Evolutionary conservation across 2,113 vertebrate genomes (phyloP).

Genomic region (Malurus elegans): DNA sequence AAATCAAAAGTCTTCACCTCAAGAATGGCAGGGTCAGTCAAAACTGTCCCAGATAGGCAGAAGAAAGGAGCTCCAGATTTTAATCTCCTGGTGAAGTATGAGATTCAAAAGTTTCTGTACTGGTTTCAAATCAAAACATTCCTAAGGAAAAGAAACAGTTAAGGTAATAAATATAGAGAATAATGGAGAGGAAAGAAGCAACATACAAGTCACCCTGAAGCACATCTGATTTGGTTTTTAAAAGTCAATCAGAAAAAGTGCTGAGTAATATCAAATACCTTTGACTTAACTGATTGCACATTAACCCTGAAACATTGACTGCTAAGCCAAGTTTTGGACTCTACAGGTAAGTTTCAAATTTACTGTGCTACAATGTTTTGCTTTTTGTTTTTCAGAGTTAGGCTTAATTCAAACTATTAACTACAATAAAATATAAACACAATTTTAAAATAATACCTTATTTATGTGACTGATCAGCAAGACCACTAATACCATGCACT

Average conservation of each 20-base stretch:
- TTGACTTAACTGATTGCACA: neutral
- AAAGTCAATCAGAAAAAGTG: neutral
- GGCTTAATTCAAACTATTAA: neutral
- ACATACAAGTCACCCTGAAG: neutral
- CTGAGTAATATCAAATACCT: neutral
- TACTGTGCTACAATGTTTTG: neutral
- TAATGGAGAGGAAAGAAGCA: neutral
- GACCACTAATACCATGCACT: neutral
- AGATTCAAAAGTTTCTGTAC: neutral
- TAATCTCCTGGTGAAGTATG: neutral
- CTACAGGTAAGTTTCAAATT: neutral
- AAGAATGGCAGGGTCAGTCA: neutral
- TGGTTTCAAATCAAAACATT: neutral
- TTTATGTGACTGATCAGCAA: neutral
- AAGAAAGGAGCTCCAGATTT: neutral
- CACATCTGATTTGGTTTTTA: neutral
- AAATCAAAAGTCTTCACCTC: neutral
- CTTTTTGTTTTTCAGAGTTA: neutral
- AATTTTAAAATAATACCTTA: neutral
- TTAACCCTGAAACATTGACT: neutral
- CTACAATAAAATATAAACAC: neutral
- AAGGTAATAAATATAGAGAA: neutral
- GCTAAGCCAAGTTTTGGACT: neutral
- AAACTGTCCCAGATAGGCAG: neutral
- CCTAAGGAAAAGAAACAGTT: neutral